phyloP scores from a whole-genome alignment of 53 echinoderm and acorn worm species.

The Mesocentrotus franciscanus region DNA sequence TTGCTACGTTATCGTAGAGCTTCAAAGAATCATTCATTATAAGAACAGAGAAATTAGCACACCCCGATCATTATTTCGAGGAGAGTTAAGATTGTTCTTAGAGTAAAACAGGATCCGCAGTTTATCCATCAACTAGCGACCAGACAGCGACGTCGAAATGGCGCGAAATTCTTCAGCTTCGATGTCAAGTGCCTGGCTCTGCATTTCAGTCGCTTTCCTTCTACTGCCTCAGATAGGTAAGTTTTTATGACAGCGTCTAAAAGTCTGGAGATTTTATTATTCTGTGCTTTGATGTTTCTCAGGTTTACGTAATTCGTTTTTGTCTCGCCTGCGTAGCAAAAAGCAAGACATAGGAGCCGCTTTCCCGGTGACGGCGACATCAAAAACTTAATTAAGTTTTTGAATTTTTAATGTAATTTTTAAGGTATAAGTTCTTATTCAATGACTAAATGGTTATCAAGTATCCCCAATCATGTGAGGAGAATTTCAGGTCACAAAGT shows the following conservation, averaged over 20 bases:
- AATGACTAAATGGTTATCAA: too few relatives aligned
- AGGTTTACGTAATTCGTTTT: too few relatives aligned
- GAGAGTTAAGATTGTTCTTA: neutral
- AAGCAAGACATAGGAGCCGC: too few relatives aligned
- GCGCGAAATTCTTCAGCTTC: neutral
- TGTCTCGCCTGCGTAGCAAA: too few relatives aligned
- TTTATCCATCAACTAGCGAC: neutral
- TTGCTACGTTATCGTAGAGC: neutral
- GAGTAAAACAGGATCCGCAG: neutral
- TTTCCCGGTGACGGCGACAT: too few relatives aligned
- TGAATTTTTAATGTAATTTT: too few relatives aligned
- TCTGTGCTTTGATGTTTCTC: too few relatives aligned
- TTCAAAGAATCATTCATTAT: neutral
- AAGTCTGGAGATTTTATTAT: too few relatives aligned
- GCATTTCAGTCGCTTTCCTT: neutral
- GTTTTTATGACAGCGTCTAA: neutral
- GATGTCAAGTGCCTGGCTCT: neutral
- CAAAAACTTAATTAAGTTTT: too few relatives aligned
- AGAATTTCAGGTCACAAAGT: too few relatives aligned
- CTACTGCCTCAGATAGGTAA: neutral
- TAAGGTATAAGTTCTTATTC: too few relatives aligned
- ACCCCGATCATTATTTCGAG: neutral
- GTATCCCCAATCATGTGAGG: too few relatives aligned
- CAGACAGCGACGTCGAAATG: neutral
- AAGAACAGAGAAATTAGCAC: neutral